Percentiles rank a stretch among this genome's conserved stretches.
Evolutionary conservation across 2,888 invertebrate genomes (phyloP).

Genomic region (Crioceris asparagi): DNA sequence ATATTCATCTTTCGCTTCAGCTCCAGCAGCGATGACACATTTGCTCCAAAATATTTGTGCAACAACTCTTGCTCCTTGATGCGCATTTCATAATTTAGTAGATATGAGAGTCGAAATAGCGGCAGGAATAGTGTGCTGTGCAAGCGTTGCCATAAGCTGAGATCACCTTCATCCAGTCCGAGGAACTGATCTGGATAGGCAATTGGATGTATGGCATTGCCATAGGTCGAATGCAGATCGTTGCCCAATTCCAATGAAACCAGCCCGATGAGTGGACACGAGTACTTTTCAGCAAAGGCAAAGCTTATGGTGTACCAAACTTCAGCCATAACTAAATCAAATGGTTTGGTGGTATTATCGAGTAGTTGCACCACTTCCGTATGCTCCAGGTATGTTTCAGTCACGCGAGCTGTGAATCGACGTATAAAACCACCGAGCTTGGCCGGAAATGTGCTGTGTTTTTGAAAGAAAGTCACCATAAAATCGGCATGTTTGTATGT

Average conservation of each 20-base stretch:
- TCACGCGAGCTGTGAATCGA: neutral
- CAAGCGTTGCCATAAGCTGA: slow-evolving; percentile 33
- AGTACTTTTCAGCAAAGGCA: slow-evolving; percentile 20
- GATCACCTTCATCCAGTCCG: slow-evolving; percentile 8
- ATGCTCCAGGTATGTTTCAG: neutral
- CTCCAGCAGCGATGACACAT: slow-evolving; percentile 19
- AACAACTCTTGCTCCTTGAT: slow-evolving; percentile 9
- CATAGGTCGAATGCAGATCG: slow-evolving; percentile 14
- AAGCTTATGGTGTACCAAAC: slow-evolving; percentile 14
- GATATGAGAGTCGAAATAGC: slow-evolving; percentile 1
- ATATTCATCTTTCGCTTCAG: slow-evolving; percentile 23
- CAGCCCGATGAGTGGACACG: slow-evolving; percentile 19
- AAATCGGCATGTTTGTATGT: slow-evolving; percentile 24
- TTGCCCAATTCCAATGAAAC: slow-evolving; percentile 15
- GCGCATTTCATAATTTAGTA: too few species aligned
- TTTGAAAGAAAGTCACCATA: neutral
- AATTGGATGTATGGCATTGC: slow-evolving; percentile 19
- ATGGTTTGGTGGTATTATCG: slow-evolving; percentile 13
- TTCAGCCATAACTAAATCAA: slow-evolving; percentile 26
- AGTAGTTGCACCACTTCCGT: slow-evolving; percentile 2
- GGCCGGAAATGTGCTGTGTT: neutral
- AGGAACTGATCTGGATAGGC: slow-evolving; percentile 15
- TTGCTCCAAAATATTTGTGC: slow-evolving; percentile 25
- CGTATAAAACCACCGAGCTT: neutral
- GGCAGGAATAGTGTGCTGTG: slow-evolving; percentile 12